Conservation (phyloP, 2,888 invertebrate genomes). For the Encarsia formosa region DNA sequence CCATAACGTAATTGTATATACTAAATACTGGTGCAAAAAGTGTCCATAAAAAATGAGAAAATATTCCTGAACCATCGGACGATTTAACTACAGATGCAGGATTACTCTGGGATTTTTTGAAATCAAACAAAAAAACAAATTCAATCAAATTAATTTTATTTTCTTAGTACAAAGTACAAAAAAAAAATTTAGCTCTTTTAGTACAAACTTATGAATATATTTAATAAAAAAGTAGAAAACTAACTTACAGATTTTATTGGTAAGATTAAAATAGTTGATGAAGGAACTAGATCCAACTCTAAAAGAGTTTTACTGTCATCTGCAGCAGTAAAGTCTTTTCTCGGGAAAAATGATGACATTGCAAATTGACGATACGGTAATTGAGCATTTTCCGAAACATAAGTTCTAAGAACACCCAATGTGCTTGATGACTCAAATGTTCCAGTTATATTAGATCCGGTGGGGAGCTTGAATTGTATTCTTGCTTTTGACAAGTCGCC, state of each 20-base stretch:
- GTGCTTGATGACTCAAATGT: slow-evolving; percentile 68
- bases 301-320: slow-evolving; percentile 59
- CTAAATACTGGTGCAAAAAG: slow-evolving; percentile 60
- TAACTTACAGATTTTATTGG: slow-evolving; percentile 53
- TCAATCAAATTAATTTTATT: too few relatives aligned
- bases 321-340: slow-evolving; percentile 60
- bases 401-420: slow-evolving; percentile 57
- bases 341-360: slow-evolving; percentile 74
- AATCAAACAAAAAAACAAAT: too few relatives aligned
- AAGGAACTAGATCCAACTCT: slow-evolving; percentile 69
- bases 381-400: slow-evolving; percentile 56
- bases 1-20: slow-evolving; percentile 55
- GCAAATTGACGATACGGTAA: slow-evolving; percentile 60
- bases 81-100: slow-evolving; percentile 40
- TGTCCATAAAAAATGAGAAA: slow-evolving; percentile 59
- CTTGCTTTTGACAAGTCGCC: slow-evolving; percentile 57
- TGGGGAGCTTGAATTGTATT: slow-evolving; percentile 82
- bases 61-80: slow-evolving; percentile 50
- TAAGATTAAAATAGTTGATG: slow-evolving; percentile 71
- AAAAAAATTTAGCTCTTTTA: not conserved
- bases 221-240: not conserved
- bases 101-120: slow-evolving; percentile 33
- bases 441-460: slow-evolving; percentile 71
- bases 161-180: too few relatives aligned
- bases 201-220: not conserved